phyloP scores from a whole-genome alignment of 2,113 vertebrate species.

The Zosterops japonicus region DNA sequence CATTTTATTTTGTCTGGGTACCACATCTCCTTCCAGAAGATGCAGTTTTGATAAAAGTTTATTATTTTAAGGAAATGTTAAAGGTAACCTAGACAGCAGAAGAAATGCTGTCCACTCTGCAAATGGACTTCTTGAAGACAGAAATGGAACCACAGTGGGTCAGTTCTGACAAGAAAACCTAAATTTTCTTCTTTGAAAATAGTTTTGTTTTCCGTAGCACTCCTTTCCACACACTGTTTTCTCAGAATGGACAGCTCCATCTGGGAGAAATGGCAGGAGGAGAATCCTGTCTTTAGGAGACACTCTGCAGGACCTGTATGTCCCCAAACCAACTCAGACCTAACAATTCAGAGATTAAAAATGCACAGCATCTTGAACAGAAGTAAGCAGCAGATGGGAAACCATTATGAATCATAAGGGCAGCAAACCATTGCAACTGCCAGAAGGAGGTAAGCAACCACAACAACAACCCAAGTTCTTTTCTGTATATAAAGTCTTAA shows the following conservation, averaged over 20 bases:
- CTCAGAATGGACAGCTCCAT: not conserved
- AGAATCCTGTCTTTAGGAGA: not conserved
- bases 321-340: not conserved
- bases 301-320: not conserved
- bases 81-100: not conserved
- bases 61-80: not conserved
- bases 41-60: not conserved
- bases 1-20: not conserved
- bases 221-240: not conserved
- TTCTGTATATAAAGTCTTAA: not conserved
- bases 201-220: not conserved
- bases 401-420: constrained; percentile 49
- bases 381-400: constrained; percentile 44
- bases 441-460: constrained; percentile 43
- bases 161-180: not conserved
- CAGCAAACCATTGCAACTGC: constrained; percentile 32
- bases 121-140: not conserved
- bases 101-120: not conserved
- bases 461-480: constrained; percentile 14
- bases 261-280: not conserved
- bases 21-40: not conserved
- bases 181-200: not conserved
- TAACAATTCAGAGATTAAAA: constrained; percentile 21
- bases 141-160: not conserved
- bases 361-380: constrained; percentile 14